A percentile compares a stretch with the other conserved stretches of the same genome.
Evolutionary conservation across 1,140 invertebrate species (phyloP).

Genomic region (Agrilus planipennis): DNA sequence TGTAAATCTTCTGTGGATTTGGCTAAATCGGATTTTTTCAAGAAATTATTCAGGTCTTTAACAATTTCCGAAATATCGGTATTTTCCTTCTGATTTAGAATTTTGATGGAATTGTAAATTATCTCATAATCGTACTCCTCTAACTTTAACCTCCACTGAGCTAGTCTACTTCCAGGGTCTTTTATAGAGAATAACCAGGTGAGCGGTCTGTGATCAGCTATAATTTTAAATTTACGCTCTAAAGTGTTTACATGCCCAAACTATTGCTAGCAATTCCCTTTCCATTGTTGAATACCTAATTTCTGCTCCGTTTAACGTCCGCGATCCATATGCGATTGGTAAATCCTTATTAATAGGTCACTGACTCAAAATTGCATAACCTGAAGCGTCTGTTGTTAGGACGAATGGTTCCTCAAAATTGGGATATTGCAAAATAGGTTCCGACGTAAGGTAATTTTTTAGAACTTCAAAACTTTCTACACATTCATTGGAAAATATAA

Average conservation of each 20-base stretch:
- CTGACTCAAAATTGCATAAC: too few relatives aligned
- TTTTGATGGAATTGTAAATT: slow-evolving; percentile 23
- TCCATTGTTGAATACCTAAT: too few relatives aligned
- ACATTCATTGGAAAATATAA: too few relatives aligned
- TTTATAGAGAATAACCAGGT: not conserved
- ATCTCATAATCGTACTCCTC: slow-evolving; percentile 6
- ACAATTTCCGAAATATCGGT: not conserved
- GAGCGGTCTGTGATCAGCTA: slow-evolving; percentile 1
- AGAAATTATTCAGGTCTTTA: not conserved
- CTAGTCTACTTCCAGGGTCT: not conserved
- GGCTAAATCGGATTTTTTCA: not conserved
- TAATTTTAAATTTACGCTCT: not conserved
- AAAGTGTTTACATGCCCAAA: not conserved
- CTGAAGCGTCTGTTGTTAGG: too few relatives aligned
- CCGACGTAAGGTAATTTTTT: too few relatives aligned
- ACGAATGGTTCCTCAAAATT: too few relatives aligned
- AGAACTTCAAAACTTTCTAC: too few relatives aligned
- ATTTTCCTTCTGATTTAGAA: not conserved
- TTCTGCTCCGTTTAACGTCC: too few relatives aligned
- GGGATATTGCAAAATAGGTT: too few relatives aligned
- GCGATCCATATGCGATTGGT: too few relatives aligned
- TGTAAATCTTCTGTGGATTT: too few relatives aligned
- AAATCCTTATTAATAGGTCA: too few relatives aligned
- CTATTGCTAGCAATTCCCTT: not conserved
- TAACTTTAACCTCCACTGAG: slow-evolving; percentile 16